phyloP scores from a whole-genome alignment of 2,888 invertebrate species.

The Pachymerium ferrugineum region DNA sequence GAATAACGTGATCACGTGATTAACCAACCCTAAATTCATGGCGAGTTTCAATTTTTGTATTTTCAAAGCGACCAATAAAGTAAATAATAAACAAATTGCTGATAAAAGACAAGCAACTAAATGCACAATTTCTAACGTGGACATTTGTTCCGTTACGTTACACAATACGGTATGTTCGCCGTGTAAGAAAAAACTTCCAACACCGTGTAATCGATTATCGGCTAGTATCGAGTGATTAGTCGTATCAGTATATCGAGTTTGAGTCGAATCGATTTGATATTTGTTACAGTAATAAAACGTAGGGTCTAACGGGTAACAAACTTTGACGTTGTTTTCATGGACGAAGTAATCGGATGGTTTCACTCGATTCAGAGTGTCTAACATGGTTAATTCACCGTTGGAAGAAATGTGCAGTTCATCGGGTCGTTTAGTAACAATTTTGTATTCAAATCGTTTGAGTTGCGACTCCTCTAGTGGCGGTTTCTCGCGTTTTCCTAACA shows the following conservation, averaged over 20 bases:
- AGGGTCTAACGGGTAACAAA: not conserved
- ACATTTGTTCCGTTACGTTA: too few species aligned
- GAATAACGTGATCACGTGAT: not conserved
- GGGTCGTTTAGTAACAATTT: not conserved
- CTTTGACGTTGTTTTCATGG: not conserved
- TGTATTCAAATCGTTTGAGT: not conserved
- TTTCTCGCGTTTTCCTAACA: not conserved
- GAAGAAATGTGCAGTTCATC: not conserved
- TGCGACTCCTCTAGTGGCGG: not conserved
- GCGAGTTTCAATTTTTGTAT: not conserved
- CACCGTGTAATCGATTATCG: not conserved
- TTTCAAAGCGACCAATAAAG: not conserved
- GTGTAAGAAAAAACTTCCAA: not conserved
- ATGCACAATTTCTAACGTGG: not conserved
- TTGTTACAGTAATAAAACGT: not conserved
- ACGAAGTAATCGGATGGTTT: not conserved
- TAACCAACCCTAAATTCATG: not conserved
- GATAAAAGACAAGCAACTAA: not conserved
- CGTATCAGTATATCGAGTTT: not conserved
- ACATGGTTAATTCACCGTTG: not conserved
- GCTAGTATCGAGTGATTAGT: not conserved
- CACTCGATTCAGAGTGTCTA: too few species aligned
- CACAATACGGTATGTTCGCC: not conserved
- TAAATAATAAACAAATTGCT: not conserved
- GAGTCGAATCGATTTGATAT: not conserved